Evolutionary conservation across 1,140 invertebrate species (phyloP).

Genomic region (Lithobius niger): DNA sequence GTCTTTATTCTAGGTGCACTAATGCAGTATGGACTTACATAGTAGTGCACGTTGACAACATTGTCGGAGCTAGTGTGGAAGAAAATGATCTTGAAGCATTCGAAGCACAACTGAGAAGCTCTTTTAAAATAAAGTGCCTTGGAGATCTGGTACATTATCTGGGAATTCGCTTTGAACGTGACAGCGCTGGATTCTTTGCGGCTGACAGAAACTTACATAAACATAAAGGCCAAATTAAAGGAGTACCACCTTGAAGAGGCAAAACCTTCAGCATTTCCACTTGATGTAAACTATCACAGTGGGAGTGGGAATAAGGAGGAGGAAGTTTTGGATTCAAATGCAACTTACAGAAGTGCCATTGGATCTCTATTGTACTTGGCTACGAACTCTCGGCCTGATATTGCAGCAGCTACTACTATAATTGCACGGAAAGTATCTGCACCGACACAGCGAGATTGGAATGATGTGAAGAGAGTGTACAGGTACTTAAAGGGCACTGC

Average conservation of each 20-base stretch:
- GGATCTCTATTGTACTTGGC: background rate
- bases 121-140: background rate
- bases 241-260: too few relatives aligned
- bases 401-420: background rate
- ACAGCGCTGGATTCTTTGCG: background rate
- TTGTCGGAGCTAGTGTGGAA: background rate
- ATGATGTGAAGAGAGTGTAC: background rate
- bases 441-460: background rate
- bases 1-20: background rate
- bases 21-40: background rate
- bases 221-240: too few relatives aligned
- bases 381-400: background rate
- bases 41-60: background rate
- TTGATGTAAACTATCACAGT: too few relatives aligned
- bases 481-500: background rate
- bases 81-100: background rate
- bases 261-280: too few relatives aligned
- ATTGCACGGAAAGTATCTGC: background rate
- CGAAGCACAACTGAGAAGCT: background rate
- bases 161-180: background rate
- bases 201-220: too few relatives aligned
- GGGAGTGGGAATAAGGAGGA: too few relatives aligned
- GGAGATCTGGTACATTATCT: background rate
- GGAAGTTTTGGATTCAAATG: too few relatives aligned
- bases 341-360: too few relatives aligned